Conservation (phyloP, 2,797 vertebrate genomes). For the Octomys mimax region DNA sequence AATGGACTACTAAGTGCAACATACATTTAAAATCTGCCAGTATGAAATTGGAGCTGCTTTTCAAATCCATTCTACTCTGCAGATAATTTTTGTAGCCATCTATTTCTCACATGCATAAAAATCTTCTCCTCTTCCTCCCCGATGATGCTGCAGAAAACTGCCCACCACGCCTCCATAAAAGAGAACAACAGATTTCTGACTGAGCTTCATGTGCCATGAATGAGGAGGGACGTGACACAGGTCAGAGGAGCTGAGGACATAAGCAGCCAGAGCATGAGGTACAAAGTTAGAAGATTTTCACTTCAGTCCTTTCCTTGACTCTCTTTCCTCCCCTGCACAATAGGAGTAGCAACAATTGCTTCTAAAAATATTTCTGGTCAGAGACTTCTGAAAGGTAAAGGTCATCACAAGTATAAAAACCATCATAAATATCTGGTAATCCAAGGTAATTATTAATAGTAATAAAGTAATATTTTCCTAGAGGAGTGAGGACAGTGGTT, state of each 20-base stretch:
- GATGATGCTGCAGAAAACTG: constrained; percentile 65
- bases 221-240: neutral
- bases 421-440: neutral
- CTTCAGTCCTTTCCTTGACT: constrained; percentile 44
- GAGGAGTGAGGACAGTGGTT: neutral
- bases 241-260: neutral
- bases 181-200: constrained; percentile 69
- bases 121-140: constrained; percentile 53
- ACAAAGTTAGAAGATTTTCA: constrained; percentile 39
- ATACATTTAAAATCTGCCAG: constrained; percentile 51
- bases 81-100: constrained; percentile 15
- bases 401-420: neutral
- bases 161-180: constrained; percentile 34
- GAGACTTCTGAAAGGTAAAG: neutral
- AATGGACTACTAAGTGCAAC: neutral
- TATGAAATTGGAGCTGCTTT: constrained; percentile 18
- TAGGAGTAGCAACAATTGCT: neutral
- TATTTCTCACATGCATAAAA: constrained; percentile 57
- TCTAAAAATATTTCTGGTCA: neutral
- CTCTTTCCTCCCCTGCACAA: neutral
- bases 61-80: constrained; percentile 23
- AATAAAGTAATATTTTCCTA: constrained; percentile 8
- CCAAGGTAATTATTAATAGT: constrained; percentile 15
- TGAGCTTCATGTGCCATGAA: constrained; percentile 68
- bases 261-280: neutral